Base-by-base conservation (phyloP, 53 echinoderm and acorn worm genomes). In the Paelopatides confundens region DNA sequence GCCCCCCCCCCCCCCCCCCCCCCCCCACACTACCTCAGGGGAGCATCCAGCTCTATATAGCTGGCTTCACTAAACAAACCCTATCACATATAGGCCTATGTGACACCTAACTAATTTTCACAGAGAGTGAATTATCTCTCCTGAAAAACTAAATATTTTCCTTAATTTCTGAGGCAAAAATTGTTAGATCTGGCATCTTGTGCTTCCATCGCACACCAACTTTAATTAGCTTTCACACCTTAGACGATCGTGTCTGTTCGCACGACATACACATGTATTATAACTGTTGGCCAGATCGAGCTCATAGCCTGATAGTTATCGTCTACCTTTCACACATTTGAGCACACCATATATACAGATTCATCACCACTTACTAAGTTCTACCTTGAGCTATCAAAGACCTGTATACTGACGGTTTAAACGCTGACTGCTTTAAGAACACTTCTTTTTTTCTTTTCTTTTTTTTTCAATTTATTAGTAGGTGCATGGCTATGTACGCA, bases 181-280 rank as follows among this genome's bases (percentile, higher is more conserved):
- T 74, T 40, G 13, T 2, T 39, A 0, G 47, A 74, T 74, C 40
- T 28, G n/a, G 38, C 27, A 6, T 74, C 47, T 74, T 27, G 14
- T 40, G 39, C 39, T 35, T 74, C 33, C 47, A 74, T 74, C 24
- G 10, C 74, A 74, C 74, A 74, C 74, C 43, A 26, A 24, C 40
- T 74, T 74, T 74, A 74, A 74, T 74, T 74, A 74, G 47, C 74
- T 74, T n/a, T 74, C 46, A 74, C 74, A 74, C 74, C 74, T 74
- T 74, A 18, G 39, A 39, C 21, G 39, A 74, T 40, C 43, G 35
- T 74, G 39, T 36, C 5, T 21, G 35, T 74, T 28, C 74, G 3
- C 74, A 38, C 74, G 28, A 40, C 74, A 58, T 74, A 40, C 74
- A 58, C 39, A 40, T 39, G 46, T 70, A 33, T 36, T 36, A 36